Base-by-base conservation (phyloP, 2,113 vertebrate species). In the Raphicerus campestris region DNA sequence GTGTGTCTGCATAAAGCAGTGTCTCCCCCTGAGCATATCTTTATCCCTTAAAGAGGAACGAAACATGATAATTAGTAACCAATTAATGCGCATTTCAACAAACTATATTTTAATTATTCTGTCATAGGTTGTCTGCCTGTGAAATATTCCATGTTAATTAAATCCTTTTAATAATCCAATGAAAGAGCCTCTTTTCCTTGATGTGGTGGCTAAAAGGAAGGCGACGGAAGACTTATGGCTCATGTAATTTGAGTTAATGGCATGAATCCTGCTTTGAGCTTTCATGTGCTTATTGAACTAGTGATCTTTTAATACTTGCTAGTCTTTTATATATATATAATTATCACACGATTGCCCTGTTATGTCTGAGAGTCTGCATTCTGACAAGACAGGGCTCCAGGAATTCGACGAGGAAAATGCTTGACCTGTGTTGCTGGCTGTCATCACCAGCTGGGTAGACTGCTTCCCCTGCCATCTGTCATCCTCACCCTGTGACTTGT, bases 71-170 rank as follows among this genome's bases (percentile, higher is more conserved):
- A 98, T 97, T 97, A 93, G 91, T 94, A 98, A 93, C 98, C 98
- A 98, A 96, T 98, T 98, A 98, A 98, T 96, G 97, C 80, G 89
- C 96, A 96, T 98, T 98, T 97, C 91, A 96, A 97, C 97, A 98
- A 97, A 98, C 95, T 97, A 66, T 97, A 96, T 98, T 98, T 98
- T 98, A 99, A 98, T 99, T 98, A 98, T 97, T 97, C 96, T 98
- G 97, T 93, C 98, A 92, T 90, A 98, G 97, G 96, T 93, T 97
- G 97, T 97, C 98, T 98, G 96, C 88, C 93, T 96, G 97, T 97
- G 95, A 98, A 98, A 96, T 87, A 98, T 85, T 96, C 93, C 94
- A 82, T 98, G 98, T 98, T 98, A 98, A 98, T 98, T 98, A 94
- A 98, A 95, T 96, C 96, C 86, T 97, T 97, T 97, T 96, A 97